Evolutionary conservation across 2,888 invertebrate species (phyloP).

Genomic region (Lasioglossum morio): DNA sequence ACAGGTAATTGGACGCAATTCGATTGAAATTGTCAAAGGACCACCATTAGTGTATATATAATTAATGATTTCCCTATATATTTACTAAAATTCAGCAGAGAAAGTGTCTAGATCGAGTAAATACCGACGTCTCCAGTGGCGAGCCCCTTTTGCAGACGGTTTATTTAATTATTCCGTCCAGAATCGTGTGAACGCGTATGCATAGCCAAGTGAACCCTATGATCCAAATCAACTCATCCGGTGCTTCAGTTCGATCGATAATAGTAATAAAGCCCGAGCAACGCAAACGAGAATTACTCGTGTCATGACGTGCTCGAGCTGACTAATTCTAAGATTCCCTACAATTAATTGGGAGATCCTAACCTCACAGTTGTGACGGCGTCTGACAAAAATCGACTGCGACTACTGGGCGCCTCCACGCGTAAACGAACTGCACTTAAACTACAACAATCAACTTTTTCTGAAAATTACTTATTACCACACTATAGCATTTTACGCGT

Average conservation of each 20-base stretch:
- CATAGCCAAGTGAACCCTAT: neutral
- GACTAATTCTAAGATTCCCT: conserved; percentile 41
- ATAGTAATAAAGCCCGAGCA: conserved; percentile 19
- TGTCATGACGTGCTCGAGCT: neutral
- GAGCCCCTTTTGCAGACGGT: neutral
- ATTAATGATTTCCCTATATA: neutral
- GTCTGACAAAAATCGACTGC: neutral
- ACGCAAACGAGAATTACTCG: conserved; percentile 26
- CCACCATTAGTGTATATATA: neutral
- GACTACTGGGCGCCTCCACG: neutral
- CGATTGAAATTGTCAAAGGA: neutral
- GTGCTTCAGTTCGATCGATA: conserved; percentile 17
- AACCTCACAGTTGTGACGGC: neutral
- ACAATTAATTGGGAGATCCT: neutral
- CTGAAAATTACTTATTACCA: neutral
- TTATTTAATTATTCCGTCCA: neutral
- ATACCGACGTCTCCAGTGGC: neutral
- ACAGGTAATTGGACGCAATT: neutral
- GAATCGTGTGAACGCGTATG: neutral
- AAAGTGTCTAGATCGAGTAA: neutral
- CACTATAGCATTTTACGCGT: neutral
- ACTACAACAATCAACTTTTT: neutral
- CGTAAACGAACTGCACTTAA: neutral
- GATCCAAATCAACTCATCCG: neutral
- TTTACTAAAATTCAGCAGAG: neutral